These are phyloP conservation scores for Bubalus kerabau DNA, from an alignment of 2,113 vertebrate species.

Conservation along the genomic window DNA sequence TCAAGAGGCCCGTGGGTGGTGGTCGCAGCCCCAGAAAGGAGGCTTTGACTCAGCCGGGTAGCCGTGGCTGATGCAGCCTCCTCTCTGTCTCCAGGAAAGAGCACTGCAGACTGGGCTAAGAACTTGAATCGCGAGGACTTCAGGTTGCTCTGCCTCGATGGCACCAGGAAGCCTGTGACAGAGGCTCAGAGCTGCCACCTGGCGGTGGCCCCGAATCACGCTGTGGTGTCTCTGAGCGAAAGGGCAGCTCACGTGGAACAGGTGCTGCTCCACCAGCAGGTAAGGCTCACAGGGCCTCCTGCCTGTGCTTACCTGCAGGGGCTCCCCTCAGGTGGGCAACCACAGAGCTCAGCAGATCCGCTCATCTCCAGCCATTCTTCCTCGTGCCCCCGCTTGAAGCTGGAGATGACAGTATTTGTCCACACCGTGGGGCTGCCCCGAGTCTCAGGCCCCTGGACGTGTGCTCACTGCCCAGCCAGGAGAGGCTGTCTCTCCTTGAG, in stretches of 20 bases:
- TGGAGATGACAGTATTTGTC: neutral
- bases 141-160: constrained; percentile 63
- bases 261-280: constrained; percentile 67
- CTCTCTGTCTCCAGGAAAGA: constrained; percentile 56
- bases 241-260: neutral
- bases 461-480: neutral
- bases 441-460: neutral
- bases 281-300: neutral
- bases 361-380: neutral
- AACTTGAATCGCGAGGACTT: constrained; percentile 37
- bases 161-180: neutral
- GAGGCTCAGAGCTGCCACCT: constrained; percentile 47
- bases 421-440: rapidly evolving
- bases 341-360: neutral
- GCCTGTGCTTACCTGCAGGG: rapidly evolving
- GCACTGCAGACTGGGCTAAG: constrained; percentile 48
- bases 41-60: neutral
- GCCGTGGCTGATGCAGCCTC: neutral
- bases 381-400: neutral
- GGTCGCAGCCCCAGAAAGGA: neutral
- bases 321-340: rapidly evolving
- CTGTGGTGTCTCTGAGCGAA: constrained; percentile 62
- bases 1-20: neutral
- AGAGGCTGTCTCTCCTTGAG: neutral
- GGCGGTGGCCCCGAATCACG: constrained; percentile 67